Conservation (phyloP, 2,797 vertebrate genomes). For the Acanthornis magna region DNA sequence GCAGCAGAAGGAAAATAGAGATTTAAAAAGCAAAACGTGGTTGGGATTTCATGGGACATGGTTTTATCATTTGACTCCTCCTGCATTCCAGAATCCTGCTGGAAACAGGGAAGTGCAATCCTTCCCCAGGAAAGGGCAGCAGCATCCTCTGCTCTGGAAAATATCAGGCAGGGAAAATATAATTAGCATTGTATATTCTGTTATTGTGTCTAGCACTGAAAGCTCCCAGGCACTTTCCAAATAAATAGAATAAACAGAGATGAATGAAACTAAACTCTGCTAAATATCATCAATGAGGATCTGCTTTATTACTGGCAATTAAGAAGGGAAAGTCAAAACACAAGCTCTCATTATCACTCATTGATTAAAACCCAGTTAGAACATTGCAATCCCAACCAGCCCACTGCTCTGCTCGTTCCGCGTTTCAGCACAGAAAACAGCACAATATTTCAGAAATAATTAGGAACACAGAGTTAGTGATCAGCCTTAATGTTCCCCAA, state of each 20-base stretch:
- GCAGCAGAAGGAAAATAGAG: neutral
- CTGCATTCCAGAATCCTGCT: neutral
- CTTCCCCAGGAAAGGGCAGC: neutral
- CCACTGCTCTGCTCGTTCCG: slow-evolving; percentile 25
- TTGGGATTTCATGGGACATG: neutral
- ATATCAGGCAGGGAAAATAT: neutral
- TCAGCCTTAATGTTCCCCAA: slow-evolving; percentile 42
- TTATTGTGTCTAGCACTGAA: neutral
- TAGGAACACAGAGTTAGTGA: slow-evolving; percentile 43
- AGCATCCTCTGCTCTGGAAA: neutral
- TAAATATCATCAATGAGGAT: slow-evolving; percentile 37
- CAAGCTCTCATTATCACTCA: slow-evolving; percentile 57
- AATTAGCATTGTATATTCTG: slow-evolving; percentile 17
- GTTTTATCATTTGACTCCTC: neutral
- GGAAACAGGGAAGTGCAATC: neutral
- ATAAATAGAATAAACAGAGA: slow-evolving; percentile 35
- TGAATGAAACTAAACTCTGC: slow-evolving; percentile 24
- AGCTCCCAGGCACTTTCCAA: slow-evolving; percentile 35
- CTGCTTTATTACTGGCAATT: slow-evolving; percentile 59
- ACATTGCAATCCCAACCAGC: slow-evolving; percentile 11
- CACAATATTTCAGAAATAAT: slow-evolving; percentile 62
- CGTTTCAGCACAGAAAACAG: slow-evolving; percentile 14
- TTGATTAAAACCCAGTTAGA: slow-evolving; percentile 57
- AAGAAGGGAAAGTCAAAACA: slow-evolving; percentile 63
- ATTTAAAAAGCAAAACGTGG: neutral